phyloP scores from a whole-genome alignment of 2,797 vertebrate species.

The Potorous gilbertii region DNA sequence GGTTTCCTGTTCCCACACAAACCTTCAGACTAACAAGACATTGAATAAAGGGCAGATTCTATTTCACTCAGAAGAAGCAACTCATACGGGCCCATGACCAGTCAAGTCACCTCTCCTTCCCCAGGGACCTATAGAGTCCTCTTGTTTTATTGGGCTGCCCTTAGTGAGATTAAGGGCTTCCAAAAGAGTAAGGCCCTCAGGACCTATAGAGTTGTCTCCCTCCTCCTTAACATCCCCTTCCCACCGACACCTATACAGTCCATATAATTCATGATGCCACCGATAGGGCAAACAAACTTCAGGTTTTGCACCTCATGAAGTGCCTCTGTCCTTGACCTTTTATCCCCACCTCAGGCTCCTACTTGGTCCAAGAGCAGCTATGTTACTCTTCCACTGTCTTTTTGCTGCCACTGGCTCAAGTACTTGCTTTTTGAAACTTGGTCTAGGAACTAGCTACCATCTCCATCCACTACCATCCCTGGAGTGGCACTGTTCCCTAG shows the following conservation, averaged over 20 bases:
- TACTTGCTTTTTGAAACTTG: background rate
- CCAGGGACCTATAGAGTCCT: background rate
- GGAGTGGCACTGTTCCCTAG: background rate
- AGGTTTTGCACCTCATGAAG: background rate
- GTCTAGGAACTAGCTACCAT: background rate
- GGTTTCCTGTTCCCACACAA: background rate
- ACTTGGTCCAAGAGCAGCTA: background rate
- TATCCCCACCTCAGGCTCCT: background rate
- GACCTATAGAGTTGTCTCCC: background rate
- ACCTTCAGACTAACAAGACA: background rate
- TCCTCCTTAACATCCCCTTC: background rate
- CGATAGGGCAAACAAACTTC: too few species aligned
- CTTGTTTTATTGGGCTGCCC: background rate
- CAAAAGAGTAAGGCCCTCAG: background rate
- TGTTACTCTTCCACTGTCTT: background rate
- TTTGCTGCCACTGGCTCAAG: background rate
- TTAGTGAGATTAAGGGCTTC: background rate
- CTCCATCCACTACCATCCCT: background rate
- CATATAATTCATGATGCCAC: background rate
- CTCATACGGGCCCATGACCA: background rate
- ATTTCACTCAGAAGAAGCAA: background rate
- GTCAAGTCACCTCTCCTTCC: background rate
- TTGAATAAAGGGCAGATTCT: background rate
- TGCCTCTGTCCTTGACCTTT: background rate
- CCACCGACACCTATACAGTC: background rate